Conservation (phyloP, 2,888 invertebrate species). For the Glaucopsyche alexis region DNA sequence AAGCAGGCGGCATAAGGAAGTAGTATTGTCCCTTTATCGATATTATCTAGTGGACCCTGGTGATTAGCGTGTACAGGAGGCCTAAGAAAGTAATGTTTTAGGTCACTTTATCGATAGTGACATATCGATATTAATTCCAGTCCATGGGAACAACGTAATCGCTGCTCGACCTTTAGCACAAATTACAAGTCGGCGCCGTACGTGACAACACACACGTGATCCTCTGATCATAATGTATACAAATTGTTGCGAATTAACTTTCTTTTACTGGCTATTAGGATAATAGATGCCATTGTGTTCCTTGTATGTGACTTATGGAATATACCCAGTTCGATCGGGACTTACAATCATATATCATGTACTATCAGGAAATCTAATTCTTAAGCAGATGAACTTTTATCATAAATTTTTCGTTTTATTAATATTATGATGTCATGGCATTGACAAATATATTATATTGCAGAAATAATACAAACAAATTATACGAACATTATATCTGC, state of each 20-base stretch:
- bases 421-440: too few relatives aligned
- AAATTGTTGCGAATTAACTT: slow-evolving; percentile 25
- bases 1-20: too few relatives aligned
- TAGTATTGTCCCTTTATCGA: neutral
- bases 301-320: neutral
- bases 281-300: slow-evolving; percentile 10
- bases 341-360: neutral
- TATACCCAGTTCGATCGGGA: neutral
- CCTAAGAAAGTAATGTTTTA: neutral
- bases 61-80: too few relatives aligned
- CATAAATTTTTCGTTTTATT: too few relatives aligned
- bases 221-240: neutral
- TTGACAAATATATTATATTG: too few relatives aligned
- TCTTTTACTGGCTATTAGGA: slow-evolving; percentile 20
- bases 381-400: too few relatives aligned
- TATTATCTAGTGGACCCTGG: neutral
- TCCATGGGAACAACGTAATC: slow-evolving; percentile 22
- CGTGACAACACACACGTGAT: neutral
- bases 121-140: neutral
- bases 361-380: too few relatives aligned
- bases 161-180: slow-evolving; percentile 15
- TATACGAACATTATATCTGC: too few relatives aligned
- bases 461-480: too few relatives aligned
- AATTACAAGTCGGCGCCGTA: slow-evolving; percentile 20
- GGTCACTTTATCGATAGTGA: neutral